Conservation (phyloP, 2,888 invertebrate genomes). For the Steinernema scapterisci region DNA sequence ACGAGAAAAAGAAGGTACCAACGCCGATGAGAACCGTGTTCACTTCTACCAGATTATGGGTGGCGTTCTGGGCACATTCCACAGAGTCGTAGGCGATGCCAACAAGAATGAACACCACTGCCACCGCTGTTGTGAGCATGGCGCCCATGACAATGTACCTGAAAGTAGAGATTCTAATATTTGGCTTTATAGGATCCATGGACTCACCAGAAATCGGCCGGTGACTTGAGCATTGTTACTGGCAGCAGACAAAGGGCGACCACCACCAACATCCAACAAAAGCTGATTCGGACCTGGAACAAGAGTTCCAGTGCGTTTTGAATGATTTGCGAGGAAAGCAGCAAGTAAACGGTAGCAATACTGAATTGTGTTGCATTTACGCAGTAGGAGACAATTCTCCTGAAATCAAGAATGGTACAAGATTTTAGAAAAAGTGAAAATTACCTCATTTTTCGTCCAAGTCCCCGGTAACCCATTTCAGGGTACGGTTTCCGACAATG, state of each 20-base stretch:
- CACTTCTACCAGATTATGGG: constrained; percentile 47
- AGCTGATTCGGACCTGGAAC: constrained; percentile 37
- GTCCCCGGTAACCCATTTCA: constrained; percentile 51
- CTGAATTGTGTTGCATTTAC: constrained; percentile 47
- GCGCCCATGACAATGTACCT: constrained; percentile 65
- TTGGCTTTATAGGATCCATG: background rate
- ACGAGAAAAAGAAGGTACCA: constrained; percentile 65
- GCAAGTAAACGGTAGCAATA: constrained; percentile 48
- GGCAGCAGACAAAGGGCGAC: constrained; percentile 55
- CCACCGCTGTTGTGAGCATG: constrained; percentile 64
- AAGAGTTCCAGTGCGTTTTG: constrained; percentile 16
- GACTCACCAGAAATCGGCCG: constrained; percentile 66
- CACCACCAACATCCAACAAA: constrained; percentile 51
- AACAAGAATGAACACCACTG: constrained; percentile 59
- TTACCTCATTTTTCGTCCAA: constrained; percentile 44
- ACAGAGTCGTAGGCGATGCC: constrained; percentile 51
- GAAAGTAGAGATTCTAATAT: constrained; percentile 33
- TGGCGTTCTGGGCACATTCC: constrained; percentile 45
- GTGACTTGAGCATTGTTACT: constrained; percentile 63
- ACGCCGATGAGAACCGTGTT: constrained; percentile 56
- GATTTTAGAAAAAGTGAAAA: no score
- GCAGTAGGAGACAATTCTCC: constrained; percentile 39
- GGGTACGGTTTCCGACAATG: constrained; percentile 52
- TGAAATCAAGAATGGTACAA: constrained; percentile 15
- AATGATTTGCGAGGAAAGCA: constrained; percentile 50